Evolutionary conservation across 2,888 invertebrate genomes (phyloP).

Genomic region (Scaptomyza flava): DNA sequence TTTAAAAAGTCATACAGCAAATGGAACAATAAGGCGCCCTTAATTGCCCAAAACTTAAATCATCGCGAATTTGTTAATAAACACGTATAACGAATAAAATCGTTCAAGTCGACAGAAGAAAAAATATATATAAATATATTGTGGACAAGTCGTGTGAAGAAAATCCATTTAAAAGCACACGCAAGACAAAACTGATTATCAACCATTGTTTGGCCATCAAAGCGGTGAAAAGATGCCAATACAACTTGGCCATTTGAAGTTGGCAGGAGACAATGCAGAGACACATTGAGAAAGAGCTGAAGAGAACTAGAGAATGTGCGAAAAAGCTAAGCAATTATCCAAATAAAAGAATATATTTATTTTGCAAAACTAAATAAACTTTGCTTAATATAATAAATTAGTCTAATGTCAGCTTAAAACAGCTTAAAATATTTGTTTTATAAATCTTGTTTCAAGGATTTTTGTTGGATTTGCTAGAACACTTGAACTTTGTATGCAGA

Average conservation of each 20-base stretch:
- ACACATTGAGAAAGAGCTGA: background rate
- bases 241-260: slow-evolving; percentile 17
- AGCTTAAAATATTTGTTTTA: background rate
- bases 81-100: slow-evolving; percentile 51
- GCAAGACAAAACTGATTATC: slow-evolving; percentile 20
- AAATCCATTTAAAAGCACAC: slow-evolving; percentile 21
- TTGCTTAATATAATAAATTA: background rate
- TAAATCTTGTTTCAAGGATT: background rate
- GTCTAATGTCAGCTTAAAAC: background rate
- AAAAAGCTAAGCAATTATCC: background rate
- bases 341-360: background rate
- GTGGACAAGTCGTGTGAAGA: slow-evolving; percentile 34
- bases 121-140: slow-evolving; percentile 7
- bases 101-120: slow-evolving; percentile 21
- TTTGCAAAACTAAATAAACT: background rate
- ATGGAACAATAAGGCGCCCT: slow-evolving; percentile 25
- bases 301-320: background rate
- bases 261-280: background rate
- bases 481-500: background rate
- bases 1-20: slow-evolving; percentile 23
- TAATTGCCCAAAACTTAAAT: slow-evolving; percentile 25
- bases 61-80: slow-evolving; percentile 69
- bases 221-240: slow-evolving; percentile 6
- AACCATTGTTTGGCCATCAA: slow-evolving; percentile 8
- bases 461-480: background rate